Evolutionary conservation across 2,888 invertebrate species (phyloP).

Genomic region (Eupsilia transversa): DNA sequence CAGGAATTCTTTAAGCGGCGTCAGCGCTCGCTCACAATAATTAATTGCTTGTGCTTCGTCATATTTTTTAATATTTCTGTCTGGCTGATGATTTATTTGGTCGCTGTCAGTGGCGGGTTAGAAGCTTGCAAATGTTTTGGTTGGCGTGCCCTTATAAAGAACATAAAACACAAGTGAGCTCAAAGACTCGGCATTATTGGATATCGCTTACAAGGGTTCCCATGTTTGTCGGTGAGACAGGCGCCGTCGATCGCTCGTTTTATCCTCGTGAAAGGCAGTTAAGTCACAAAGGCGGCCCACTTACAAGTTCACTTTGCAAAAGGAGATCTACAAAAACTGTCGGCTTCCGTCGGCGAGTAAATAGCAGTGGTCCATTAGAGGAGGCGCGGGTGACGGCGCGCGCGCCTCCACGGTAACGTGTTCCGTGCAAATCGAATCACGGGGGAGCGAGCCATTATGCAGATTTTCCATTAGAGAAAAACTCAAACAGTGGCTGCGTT

Average conservation of each 20-base stretch:
- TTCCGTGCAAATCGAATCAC: slow-evolving; percentile 86
- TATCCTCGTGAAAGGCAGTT: slow-evolving; percentile 77
- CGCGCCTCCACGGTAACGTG: slow-evolving; percentile 76
- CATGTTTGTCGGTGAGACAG: slow-evolving; percentile 76
- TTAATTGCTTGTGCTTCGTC: slow-evolving; percentile 80
- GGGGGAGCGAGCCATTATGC: slow-evolving; percentile 85
- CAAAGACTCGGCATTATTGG: slow-evolving; percentile 80
- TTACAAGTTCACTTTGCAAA: slow-evolving; percentile 76
- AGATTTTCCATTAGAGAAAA: slow-evolving; percentile 88
- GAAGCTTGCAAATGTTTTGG: slow-evolving; percentile 68
- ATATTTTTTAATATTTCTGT: slow-evolving; percentile 79
- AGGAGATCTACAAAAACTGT: slow-evolving; percentile 80
- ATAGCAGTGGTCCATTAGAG: slow-evolving; percentile 84
- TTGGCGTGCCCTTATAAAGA: slow-evolving; percentile 71
- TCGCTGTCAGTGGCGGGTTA: slow-evolving; percentile 67
- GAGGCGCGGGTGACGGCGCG: slow-evolving; percentile 69
- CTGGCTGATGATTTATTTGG: slow-evolving; percentile 76
- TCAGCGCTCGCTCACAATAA: slow-evolving; percentile 72
- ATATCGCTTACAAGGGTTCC: slow-evolving; percentile 82
- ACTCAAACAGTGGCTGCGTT: slow-evolving; percentile 73
- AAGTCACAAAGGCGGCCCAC: slow-evolving; percentile 77
- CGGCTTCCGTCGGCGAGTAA: slow-evolving; percentile 77
- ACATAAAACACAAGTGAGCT: slow-evolving; percentile 75
- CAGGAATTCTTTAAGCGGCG: slow-evolving; percentile 70
- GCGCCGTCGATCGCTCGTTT: slow-evolving; percentile 75